Conservation (phyloP, 2,888 invertebrate species). For the Acronicta aceris region DNA sequence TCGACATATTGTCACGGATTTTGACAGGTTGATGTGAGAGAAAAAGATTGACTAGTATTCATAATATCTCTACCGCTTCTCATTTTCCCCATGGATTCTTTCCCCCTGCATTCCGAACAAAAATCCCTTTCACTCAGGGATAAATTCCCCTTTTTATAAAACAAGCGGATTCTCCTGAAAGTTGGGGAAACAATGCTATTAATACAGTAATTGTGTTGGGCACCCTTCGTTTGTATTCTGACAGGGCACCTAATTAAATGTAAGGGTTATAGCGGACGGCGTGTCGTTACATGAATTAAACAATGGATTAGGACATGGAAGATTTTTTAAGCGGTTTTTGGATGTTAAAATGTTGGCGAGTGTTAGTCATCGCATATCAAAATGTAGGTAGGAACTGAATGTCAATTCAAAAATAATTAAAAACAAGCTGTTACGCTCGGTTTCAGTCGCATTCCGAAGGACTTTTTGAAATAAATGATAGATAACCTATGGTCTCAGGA, state of each 20-base stretch:
- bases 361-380: too few relatives aligned
- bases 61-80: background rate
- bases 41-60: background rate
- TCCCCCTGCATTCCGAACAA: background rate
- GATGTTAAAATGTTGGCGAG: background rate
- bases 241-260: conserved; percentile 56
- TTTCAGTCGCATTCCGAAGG: too few relatives aligned
- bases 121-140: conserved; percentile 10
- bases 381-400: too few relatives aligned
- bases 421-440: too few relatives aligned
- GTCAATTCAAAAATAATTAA: too few relatives aligned
- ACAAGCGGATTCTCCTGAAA: conserved; percentile 19
- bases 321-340: conserved; percentile 15
- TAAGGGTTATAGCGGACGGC: conserved; percentile 35
- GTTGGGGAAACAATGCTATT: conserved; percentile 46
- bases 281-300: conserved; percentile 36
- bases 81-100: background rate
- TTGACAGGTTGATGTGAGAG: background rate
- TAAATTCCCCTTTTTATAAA: conserved; percentile 3
- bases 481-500: too few relatives aligned
- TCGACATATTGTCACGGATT: background rate
- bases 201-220: conserved; percentile 51
- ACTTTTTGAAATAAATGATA: too few relatives aligned
- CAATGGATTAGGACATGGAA: conserved; percentile 2
- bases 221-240: conserved; percentile 49